Evolutionary conservation across 2,113 vertebrate species (phyloP).

Genomic region (Ceratotherium simum): DNA sequence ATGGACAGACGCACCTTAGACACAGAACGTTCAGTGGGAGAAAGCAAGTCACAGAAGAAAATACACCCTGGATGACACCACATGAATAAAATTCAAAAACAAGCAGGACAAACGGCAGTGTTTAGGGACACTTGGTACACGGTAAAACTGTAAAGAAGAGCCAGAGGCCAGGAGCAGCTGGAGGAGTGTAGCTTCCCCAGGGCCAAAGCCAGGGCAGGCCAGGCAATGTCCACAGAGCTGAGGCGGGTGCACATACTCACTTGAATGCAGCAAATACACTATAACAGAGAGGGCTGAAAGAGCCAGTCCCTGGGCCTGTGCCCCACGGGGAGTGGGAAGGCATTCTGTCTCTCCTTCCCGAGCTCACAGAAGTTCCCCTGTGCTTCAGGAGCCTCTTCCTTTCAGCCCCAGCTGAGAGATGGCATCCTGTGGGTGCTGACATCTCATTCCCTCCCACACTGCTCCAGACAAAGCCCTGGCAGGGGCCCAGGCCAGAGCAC

Average conservation of each 20-base stretch:
- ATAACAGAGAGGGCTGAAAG: not conserved
- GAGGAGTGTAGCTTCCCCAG: not conserved
- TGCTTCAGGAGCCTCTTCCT: not conserved
- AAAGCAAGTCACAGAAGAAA: not conserved
- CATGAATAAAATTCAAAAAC: not conserved
- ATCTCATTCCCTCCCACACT: not conserved
- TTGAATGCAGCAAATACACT: fast-evolving
- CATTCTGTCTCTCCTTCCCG: not conserved
- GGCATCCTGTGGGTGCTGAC: not conserved
- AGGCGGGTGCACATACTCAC: not conserved
- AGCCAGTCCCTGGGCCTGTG: fast-evolving
- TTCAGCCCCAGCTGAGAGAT: conserved; percentile 45
- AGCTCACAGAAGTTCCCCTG: not conserved
- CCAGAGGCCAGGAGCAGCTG: not conserved
- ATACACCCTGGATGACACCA: not conserved
- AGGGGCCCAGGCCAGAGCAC: not conserved
- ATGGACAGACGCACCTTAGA: fast-evolving
- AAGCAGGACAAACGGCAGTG: not conserved
- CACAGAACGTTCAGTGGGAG: not conserved
- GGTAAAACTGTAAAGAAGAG: not conserved
- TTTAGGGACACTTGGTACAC: too few species aligned
- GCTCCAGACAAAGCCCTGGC: not conserved
- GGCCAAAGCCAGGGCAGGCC: not conserved
- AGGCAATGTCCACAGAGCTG: not conserved
- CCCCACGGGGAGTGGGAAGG: not conserved